Percentiles rank a stretch among this genome's conserved stretches.
phyloP scores from a whole-genome alignment of 1,140 invertebrate species.

The Glossosoma conforme region DNA sequence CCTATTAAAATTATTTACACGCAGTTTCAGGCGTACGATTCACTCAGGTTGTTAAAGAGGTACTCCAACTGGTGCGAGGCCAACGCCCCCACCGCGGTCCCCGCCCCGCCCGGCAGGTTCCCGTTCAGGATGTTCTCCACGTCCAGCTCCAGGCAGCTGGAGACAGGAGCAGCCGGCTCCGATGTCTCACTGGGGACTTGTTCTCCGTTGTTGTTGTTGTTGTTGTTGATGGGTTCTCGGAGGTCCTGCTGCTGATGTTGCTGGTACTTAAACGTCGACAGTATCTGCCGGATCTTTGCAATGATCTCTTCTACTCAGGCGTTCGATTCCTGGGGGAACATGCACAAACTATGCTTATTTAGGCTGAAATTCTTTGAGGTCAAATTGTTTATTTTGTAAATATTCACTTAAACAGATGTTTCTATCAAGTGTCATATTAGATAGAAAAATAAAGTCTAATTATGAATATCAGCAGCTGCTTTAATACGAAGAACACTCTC shows the following conservation, averaged over 20 bases:
- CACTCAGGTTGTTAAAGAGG: slow-evolving; percentile 55
- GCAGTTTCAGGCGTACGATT: slow-evolving; percentile 51
- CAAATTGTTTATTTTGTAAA: too few relatives aligned
- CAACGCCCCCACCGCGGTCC: slow-evolving; percentile 46
- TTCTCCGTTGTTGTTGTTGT: slow-evolving; percentile 31
- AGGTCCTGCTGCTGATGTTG: slow-evolving; percentile 44
- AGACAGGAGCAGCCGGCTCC: too few relatives aligned
- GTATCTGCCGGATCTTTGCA: slow-evolving; percentile 69
- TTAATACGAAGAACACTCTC: too few relatives aligned
- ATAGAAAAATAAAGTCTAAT: too few relatives aligned
- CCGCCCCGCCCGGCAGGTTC: slow-evolving; percentile 41
- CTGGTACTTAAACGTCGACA: slow-evolving; percentile 67
- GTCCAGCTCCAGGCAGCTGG: slow-evolving; percentile 24
- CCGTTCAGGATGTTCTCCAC: slow-evolving; percentile 44
- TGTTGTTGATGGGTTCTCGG: slow-evolving; percentile 30
- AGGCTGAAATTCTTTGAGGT: slow-evolving; percentile 27
- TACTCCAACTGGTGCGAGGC: slow-evolving; percentile 52
- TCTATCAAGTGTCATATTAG: too few relatives aligned
- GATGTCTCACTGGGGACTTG: too few relatives aligned
- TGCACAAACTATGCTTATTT: slow-evolving; percentile 31
- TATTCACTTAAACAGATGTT: too few relatives aligned
- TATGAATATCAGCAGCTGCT: too few relatives aligned
- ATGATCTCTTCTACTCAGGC: slow-evolving; percentile 74
- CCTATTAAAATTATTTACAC: slow-evolving; percentile 28
- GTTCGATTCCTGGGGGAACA: slow-evolving; percentile 60